Percentiles rank a stretch among this genome's conserved stretches.
phyloP scores from a whole-genome alignment of 2,113 vertebrate species.

The Chaenocephalus aceratus region DNA sequence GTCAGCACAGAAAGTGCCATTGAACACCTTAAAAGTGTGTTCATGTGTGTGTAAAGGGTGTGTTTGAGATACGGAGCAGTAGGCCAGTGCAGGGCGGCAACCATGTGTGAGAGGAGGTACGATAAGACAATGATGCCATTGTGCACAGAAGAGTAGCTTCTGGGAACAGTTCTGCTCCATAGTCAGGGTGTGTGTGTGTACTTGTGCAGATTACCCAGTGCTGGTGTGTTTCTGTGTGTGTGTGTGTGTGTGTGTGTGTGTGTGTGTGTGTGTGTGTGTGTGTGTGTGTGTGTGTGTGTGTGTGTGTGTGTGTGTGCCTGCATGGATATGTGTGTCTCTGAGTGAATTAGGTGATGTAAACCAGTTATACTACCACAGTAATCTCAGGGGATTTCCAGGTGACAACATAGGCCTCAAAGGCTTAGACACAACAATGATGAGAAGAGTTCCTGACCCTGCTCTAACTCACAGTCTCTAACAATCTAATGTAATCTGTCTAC shows the following conservation, averaged over 20 bases:
- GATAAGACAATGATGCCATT: conserved; percentile 67
- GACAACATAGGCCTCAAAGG: conserved; percentile 26
- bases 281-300: conserved; percentile 22
- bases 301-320: conserved; percentile 5
- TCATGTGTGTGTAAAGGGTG: conserved; percentile 50
- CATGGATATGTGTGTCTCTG: not conserved
- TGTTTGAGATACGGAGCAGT: conserved; percentile 36
- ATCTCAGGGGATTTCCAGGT: conserved; percentile 37
- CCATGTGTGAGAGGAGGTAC: conserved; percentile 13
- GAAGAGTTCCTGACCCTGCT: not conserved
- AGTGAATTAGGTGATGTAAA: conserved; percentile 27
- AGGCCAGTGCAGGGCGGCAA: conserved; percentile 28
- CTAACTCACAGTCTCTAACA: conserved; percentile 7
- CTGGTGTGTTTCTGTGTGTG: conserved; percentile 11
- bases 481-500: conserved; percentile 9
- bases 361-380: conserved; percentile 55
- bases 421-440: conserved; percentile 20
- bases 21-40: conserved; percentile 34
- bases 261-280: conserved; percentile 11
- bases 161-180: conserved; percentile 40
- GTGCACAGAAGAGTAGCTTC: conserved; percentile 53
- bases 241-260: not conserved
- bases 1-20: not conserved
- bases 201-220: conserved; percentile 20
- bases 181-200: conserved; percentile 20